Conservation (phyloP, 2,888 invertebrate species). For the Dendrolimus houi region DNA sequence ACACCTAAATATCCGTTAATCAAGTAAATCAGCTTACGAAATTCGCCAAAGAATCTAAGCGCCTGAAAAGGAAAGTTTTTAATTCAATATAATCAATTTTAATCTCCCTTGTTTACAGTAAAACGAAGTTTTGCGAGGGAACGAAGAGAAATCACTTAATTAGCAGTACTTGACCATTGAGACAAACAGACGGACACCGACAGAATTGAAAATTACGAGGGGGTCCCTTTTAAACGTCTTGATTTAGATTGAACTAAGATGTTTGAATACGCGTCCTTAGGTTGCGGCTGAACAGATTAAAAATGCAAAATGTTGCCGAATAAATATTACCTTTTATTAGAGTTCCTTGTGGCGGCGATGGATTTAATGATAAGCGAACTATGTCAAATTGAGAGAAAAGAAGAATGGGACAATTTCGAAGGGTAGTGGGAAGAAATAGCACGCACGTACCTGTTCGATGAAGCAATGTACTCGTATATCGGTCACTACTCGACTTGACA, state of each 20-base stretch:
- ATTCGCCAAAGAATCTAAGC: slow-evolving; percentile 1
- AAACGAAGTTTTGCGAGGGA: slow-evolving; percentile 18
- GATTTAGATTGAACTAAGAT: slow-evolving; percentile 8
- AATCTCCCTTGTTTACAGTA: slow-evolving; percentile 11
- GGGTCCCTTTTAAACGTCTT: slow-evolving; percentile 8
- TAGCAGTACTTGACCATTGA: slow-evolving; percentile 22
- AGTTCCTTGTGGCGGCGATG: no score
- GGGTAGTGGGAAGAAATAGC: no score
- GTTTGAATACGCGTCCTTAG: neutral
- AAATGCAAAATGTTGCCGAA: neutral
- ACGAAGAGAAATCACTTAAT: slow-evolving; percentile 17
- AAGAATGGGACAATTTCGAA: no score
- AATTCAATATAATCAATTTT: slow-evolving; percentile 12
- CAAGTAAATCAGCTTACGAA: neutral
- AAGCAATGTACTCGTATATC: no score
- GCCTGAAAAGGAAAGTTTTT: slow-evolving; percentile 1
- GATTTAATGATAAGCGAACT: no score
- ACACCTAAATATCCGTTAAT: neutral
- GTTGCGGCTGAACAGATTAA: neutral
- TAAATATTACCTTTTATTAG: no score
- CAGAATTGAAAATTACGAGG: slow-evolving; percentile 19
- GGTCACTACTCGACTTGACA: no score
- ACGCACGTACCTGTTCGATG: no score
- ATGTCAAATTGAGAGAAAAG: no score
- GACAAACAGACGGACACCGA: slow-evolving; percentile 17